phyloP scores from a whole-genome alignment of 2,113 vertebrate genomes.

The Rhinoptilus africanus region DNA sequence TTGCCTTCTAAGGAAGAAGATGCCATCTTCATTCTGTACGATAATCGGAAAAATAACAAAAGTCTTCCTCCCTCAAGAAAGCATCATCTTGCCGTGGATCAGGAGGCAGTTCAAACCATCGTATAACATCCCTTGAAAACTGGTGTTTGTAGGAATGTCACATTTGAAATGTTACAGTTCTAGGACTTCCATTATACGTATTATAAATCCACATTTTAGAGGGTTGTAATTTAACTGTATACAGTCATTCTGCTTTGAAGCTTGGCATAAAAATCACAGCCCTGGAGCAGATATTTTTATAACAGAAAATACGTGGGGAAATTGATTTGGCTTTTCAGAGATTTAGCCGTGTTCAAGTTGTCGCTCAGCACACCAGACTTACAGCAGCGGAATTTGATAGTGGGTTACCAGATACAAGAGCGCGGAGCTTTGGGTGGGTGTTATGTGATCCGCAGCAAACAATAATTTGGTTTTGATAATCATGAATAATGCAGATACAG shows the following conservation, averaged over 20 bases:
- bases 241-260: not conserved
- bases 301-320: slow-evolving; percentile 7
- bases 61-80: not conserved
- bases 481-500: not conserved
- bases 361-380: not conserved
- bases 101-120: not conserved
- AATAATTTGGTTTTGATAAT: not conserved
- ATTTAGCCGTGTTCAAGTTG: not conserved
- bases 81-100: not conserved
- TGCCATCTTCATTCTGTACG: not conserved
- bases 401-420: not conserved
- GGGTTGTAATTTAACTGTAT: not conserved
- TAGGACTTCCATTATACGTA: not conserved
- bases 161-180: not conserved
- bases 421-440: not conserved
- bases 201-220: slow-evolving; percentile 9
- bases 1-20: not conserved
- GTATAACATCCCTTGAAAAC: not conserved
- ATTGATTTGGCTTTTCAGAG: slow-evolving; percentile 14
- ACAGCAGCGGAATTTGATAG: not conserved
- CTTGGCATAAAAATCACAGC: slow-evolving; percentile 15
- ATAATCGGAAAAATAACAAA: not conserved
- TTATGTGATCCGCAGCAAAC: not conserved
- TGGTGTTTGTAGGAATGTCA: not conserved
- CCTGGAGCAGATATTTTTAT: slow-evolving; percentile 1